phyloP scores from a whole-genome alignment of 30 jellyfish, hydroid and myxozoan genomes.

The Chrysaora quinquecirrha region DNA sequence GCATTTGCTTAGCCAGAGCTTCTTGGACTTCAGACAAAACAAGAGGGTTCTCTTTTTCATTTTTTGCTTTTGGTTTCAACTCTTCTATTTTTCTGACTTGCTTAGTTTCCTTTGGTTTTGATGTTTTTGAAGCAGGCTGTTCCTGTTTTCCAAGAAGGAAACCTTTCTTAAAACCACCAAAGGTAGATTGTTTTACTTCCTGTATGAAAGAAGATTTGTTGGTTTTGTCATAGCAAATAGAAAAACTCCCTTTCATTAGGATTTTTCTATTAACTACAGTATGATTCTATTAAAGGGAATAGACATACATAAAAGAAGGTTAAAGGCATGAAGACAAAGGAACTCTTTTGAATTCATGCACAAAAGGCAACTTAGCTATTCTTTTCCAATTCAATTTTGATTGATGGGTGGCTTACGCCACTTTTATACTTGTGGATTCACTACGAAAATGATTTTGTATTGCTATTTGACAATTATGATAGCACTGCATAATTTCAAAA shows the following conservation, averaged over 20 bases:
- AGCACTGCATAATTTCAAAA: too few species aligned
- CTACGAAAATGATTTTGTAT: too few species aligned
- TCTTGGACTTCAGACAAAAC: constrained; percentile 74
- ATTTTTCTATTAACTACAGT: too few species aligned
- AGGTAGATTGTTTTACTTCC: constrained; percentile 11
- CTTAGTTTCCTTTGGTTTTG: background rate
- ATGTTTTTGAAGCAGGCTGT: background rate
- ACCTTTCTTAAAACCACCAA: constrained; percentile 81
- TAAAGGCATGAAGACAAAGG: background rate
- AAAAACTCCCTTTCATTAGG: too few species aligned
- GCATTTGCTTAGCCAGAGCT: constrained; percentile 61
- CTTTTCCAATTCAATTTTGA: too few species aligned
- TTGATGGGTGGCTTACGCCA: background rate
- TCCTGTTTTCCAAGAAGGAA: constrained; percentile 38
- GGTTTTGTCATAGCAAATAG: background rate
- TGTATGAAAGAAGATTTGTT: background rate
- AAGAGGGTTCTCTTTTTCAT: constrained; percentile 35
- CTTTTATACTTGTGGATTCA: too few species aligned
- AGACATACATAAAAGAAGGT: too few species aligned
- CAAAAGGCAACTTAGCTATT: too few species aligned
- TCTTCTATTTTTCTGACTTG: constrained; percentile 31
- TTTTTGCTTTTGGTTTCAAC: constrained; percentile 10
- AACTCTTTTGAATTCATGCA: background rate
- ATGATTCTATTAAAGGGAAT: too few species aligned
- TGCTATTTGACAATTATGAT: too few species aligned